phyloP scores from a whole-genome alignment of 2,888 invertebrate genomes.

The Aplocera efformata region DNA sequence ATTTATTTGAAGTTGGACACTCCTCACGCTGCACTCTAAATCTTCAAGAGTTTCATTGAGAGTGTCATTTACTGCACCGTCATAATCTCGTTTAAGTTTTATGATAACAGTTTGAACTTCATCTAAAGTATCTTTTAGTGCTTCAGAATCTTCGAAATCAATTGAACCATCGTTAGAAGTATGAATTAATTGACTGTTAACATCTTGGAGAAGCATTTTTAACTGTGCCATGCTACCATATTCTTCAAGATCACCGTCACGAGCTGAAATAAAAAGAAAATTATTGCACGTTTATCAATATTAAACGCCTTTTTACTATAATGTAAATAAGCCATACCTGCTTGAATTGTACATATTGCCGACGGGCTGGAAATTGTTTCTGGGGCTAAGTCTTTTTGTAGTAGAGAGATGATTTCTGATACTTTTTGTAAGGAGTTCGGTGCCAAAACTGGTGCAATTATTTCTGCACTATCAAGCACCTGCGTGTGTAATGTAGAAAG shows the following conservation, averaged over 20 bases:
- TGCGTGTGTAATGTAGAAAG: slow-evolving; percentile 37
- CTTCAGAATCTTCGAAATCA: slow-evolving; percentile 45
- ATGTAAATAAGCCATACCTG: too few species aligned
- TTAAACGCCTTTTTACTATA: too few species aligned
- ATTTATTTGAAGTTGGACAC: slow-evolving; percentile 69
- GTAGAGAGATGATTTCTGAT: slow-evolving; percentile 39
- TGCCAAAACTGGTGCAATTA: slow-evolving; percentile 26
- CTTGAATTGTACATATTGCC: too few species aligned
- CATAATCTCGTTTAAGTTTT: slow-evolving; percentile 64
- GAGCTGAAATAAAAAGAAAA: slow-evolving; percentile 33
- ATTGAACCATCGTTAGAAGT: slow-evolving; percentile 27
- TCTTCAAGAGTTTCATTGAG: slow-evolving; percentile 74
- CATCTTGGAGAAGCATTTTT: slow-evolving; percentile 51
- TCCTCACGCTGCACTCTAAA: slow-evolving; percentile 75
- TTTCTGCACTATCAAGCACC: slow-evolving; percentile 35
- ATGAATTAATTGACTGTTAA: slow-evolving; percentile 48
- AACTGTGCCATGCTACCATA: slow-evolving; percentile 49
- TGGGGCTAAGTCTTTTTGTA: slow-evolving; percentile 44
- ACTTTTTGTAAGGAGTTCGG: slow-evolving; percentile 36
- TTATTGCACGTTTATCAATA: too few species aligned
- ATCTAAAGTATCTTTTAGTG: slow-evolving; percentile 58
- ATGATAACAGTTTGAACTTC: slow-evolving; percentile 72
- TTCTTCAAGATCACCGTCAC: slow-evolving; percentile 21
- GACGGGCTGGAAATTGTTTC: slow-evolving; percentile 17
- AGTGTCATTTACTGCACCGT: slow-evolving; percentile 54